A percentile compares a stretch with the other conserved stretches of the same genome.
Conservation (phyloP, 2,113 vertebrate genomes). For the Phyllostomus hastatus region DNA sequence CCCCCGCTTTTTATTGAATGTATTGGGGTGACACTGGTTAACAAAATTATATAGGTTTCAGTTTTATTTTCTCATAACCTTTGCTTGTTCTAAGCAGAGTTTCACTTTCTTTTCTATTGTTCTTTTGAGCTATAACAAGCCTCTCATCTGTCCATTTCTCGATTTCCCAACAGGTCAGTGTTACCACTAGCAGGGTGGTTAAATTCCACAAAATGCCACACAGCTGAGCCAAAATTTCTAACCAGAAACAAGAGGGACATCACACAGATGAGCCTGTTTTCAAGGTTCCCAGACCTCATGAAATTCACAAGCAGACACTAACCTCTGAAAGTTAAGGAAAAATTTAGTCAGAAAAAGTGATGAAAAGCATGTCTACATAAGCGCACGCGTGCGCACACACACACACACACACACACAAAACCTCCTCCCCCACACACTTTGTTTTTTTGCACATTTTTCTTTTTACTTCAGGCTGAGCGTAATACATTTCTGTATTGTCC, state of each 20-base stretch:
- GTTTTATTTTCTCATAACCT: not conserved
- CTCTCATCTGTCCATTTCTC: not conserved
- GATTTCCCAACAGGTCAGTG: constrained; percentile 12
- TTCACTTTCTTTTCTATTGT: constrained; percentile 46
- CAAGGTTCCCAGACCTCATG: not conserved
- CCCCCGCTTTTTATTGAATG: no score
- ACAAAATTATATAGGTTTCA: no score
- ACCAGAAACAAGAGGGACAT: not conserved
- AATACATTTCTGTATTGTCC: not conserved
- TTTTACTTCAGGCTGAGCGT: constrained; percentile 1
- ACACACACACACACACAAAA: not conserved
- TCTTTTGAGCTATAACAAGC: not conserved
- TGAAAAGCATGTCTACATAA: not conserved
- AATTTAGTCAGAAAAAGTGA: not conserved
- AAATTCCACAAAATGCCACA: constrained; percentile 27
- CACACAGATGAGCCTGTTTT: not conserved
- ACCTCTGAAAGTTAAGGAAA: not conserved
- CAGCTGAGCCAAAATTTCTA: not conserved
- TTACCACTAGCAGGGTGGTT: not conserved
- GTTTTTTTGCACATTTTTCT: not conserved
- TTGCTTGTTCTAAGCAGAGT: constrained; percentile 23
- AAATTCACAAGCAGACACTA: not conserved
- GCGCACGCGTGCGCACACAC: not conserved
- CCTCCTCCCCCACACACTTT: not conserved
- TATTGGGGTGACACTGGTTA: no score